Percentiles rank a stretch among this genome's conserved stretches.
Evolutionary conservation across 2,797 vertebrate species (phyloP).

Genomic region (Sebastes elongatus): DNA sequence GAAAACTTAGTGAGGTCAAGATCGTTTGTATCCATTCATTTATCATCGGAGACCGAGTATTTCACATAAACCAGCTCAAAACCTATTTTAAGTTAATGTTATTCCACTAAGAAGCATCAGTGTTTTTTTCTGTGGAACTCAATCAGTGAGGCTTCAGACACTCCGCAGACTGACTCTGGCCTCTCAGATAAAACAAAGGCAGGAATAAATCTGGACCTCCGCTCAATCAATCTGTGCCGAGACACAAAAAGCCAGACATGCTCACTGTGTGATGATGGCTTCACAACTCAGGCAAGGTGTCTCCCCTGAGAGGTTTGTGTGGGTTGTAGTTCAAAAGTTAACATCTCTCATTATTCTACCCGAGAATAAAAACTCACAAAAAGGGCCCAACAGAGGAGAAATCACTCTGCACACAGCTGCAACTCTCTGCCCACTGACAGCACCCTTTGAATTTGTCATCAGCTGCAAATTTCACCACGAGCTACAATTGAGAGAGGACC

Average conservation of each 20-base stretch:
- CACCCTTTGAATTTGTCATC: constrained; percentile 23
- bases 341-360: constrained; percentile 13
- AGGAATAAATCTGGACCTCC: constrained; percentile 26
- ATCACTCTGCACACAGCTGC: constrained; percentile 12
- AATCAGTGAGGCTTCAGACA: background rate
- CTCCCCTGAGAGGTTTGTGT: background rate
- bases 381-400: background rate
- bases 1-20: background rate
- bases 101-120: background rate
- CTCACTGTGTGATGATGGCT: constrained; percentile 2
- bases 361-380: background rate
- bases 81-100: background rate
- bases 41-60: background rate
- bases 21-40: background rate
- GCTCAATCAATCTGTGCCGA: constrained; percentile 25
- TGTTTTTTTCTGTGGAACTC: background rate
- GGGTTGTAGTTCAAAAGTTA: constrained; percentile 8
- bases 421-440: constrained; percentile 1
- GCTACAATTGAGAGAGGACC: constrained; percentile 20
- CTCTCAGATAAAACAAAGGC: constrained; percentile 19
- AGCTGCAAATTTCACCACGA: constrained; percentile 19
- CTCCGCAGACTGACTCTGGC: constrained; percentile 1
- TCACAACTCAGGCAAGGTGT: constrained; percentile 7
- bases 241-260: constrained; percentile 25
- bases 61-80: background rate